Conservation (phyloP, 1,140 invertebrate species). For the Diorhabda sublineata region DNA sequence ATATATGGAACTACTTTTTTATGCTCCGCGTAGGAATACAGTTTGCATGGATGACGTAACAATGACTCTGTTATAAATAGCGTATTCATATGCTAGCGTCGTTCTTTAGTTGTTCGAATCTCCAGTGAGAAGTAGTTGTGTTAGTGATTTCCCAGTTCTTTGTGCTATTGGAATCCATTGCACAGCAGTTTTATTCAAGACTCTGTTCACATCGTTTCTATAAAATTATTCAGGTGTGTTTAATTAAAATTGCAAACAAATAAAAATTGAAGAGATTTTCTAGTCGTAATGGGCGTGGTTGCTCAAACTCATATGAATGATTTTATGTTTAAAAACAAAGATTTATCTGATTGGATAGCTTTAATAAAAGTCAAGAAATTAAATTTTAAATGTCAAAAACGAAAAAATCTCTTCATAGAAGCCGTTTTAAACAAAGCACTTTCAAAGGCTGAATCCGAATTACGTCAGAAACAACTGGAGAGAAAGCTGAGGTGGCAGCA, state of each 20-base stretch:
- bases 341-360: slow-evolving; percentile 49
- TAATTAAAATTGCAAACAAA: slow-evolving; percentile 18
- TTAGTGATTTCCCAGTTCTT: not conserved
- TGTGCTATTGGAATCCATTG: too few relatives aligned
- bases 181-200: too few relatives aligned
- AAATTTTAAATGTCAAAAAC: slow-evolving; percentile 41
- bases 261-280: slow-evolving; percentile 26
- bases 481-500: slow-evolving; percentile 47
- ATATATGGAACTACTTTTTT: slow-evolving; percentile 32
- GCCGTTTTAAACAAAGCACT: slow-evolving; percentile 48
- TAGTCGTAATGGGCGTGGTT: slow-evolving; percentile 35
- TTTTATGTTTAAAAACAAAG: slow-evolving; percentile 30
- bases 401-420: slow-evolving; percentile 48
- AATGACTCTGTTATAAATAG: slow-evolving; percentile 32
- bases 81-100: slow-evolving; percentile 16
- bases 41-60: slow-evolving; percentile 6
- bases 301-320: slow-evolving; percentile 16
- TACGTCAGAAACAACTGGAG: slow-evolving; percentile 46
- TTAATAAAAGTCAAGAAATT: slow-evolving; percentile 49
- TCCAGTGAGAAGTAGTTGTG: not conserved
- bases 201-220: too few relatives aligned
- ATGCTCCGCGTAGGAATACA: slow-evolving; percentile 34
- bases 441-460: slow-evolving; percentile 45
- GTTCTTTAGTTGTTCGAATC: slow-evolving; percentile 2
- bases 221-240: slow-evolving; percentile 30